A percentile compares a stretch with the other conserved stretches of the same genome.
These are phyloP conservation scores for Nephila pilipes DNA, from an alignment of 1,140 invertebrate species.

Conservation along the genomic window DNA sequence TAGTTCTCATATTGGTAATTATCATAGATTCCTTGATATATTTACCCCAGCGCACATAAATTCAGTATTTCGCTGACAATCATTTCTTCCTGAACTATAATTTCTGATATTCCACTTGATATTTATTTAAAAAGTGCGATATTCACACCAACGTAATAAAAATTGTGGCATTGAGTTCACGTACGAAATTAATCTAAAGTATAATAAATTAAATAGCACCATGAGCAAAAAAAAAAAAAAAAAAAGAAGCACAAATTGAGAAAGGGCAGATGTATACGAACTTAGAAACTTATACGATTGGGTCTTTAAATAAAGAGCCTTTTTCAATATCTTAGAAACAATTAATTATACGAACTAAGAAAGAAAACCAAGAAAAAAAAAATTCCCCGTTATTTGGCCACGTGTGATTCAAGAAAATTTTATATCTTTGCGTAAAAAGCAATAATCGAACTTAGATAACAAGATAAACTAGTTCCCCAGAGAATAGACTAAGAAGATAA, in stretches of 20 bases:
- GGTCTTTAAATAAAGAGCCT: no score
- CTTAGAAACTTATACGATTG: no score
- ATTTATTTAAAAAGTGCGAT: background rate
- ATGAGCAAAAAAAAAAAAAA: background rate
- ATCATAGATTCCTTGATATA: background rate
- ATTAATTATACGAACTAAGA: no score
- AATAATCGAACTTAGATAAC: no score
- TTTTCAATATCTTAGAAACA: no score
- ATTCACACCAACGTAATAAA: background rate
- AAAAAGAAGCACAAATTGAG: background rate
- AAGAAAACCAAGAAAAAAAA: no score
- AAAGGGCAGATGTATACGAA: no score
- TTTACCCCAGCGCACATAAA: background rate
- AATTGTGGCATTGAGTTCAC: background rate
- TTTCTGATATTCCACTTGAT: background rate
- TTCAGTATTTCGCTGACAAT: background rate
- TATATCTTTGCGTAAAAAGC: no score
- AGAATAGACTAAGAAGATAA: no score
- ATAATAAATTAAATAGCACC: constrained; percentile 4
- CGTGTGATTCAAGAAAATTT: no score
- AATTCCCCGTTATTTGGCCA: no score
- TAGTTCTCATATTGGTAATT: background rate
- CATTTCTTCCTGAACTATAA: background rate
- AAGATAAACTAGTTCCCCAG: no score
- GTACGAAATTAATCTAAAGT: background rate